Percentiles rank a stretch among this genome's conserved stretches.
Evolutionary conservation across 2,797 vertebrate genomes (phyloP).

Genomic region (Myripristis murdjan): DNA sequence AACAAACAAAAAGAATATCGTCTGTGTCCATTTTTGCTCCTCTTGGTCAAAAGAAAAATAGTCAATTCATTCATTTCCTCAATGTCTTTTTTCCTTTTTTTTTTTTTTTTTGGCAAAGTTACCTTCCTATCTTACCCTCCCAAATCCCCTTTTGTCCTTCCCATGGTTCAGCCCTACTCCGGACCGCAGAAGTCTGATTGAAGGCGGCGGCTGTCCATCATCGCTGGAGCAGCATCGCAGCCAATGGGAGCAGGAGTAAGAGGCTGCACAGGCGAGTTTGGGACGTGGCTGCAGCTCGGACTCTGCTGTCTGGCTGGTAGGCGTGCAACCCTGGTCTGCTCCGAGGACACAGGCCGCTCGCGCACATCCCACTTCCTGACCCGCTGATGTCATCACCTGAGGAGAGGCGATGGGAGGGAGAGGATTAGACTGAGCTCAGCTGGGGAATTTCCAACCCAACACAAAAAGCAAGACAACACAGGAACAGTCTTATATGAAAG

Average conservation of each 20-base stretch:
- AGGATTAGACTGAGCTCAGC: not conserved
- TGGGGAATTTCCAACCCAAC: no score
- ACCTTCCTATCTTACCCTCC: constrained; percentile 26
- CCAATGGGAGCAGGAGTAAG: constrained; percentile 61
- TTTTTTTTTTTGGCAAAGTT: constrained; percentile 74
- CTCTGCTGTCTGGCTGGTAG: constrained; percentile 65
- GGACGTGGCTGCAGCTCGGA: constrained; percentile 12
- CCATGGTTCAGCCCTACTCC: constrained; percentile 31
- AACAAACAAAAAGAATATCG: constrained; percentile 50
- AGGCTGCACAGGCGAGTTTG: constrained; percentile 31
- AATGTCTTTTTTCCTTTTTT: constrained; percentile 47
- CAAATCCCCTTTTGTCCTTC: constrained; percentile 38
- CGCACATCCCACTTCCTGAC: constrained; percentile 82
- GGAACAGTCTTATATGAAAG: no score
- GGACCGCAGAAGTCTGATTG: constrained; percentile 52
- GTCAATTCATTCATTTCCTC: constrained; percentile 54
- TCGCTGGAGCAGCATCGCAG: constrained; percentile 75
- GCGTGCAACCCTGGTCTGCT: constrained; percentile 67
- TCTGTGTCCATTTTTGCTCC: constrained; percentile 57
- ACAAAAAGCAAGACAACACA: no score
- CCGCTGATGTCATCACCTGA: constrained; percentile 84
- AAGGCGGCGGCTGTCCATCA: constrained; percentile 70
- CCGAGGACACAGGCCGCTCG: constrained; percentile 64
- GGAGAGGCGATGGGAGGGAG: not conserved
- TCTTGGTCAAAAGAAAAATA: constrained; percentile 47